phyloP scores from a whole-genome alignment of 2,888 invertebrate genomes.

The Tenthredo livida region DNA sequence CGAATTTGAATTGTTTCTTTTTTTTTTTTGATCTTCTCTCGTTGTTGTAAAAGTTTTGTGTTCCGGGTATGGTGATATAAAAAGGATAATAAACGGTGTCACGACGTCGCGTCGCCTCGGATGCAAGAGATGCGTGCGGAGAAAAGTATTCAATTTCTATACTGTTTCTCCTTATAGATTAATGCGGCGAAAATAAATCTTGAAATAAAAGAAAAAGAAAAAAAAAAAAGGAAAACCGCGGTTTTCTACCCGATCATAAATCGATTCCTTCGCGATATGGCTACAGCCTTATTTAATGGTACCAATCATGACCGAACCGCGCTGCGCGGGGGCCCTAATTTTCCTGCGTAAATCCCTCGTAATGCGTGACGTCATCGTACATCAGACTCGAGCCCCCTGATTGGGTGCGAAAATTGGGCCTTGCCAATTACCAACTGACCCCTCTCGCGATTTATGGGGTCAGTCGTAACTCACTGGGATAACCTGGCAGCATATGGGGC shows the following conservation, averaged over 20 bases:
- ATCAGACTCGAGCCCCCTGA: constrained; percentile 68
- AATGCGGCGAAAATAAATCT: neutral
- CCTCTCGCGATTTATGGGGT: constrained; percentile 73
- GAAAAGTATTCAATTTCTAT: neutral
- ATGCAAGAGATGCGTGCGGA: too few relatives aligned
- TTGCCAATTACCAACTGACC: constrained; percentile 74
- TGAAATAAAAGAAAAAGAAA: neutral
- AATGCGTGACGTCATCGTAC: constrained; percentile 74
- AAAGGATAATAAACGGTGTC: neutral
- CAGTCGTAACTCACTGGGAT: constrained; percentile 71
- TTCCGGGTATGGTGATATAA: neutral
- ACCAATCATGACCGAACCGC: constrained; percentile 23
- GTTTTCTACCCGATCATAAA: constrained; percentile 2
- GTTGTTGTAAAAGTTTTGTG: neutral
- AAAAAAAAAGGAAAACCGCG: neutral
- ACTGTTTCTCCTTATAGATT: neutral
- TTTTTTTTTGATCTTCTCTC: neutral
- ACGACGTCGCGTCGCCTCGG: too few relatives aligned
- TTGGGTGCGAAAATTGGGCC: constrained; percentile 75
- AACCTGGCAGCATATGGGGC: constrained; percentile 55
- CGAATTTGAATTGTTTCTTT: neutral
- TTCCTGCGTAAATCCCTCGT: constrained; percentile 72
- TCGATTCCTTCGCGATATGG: neutral
- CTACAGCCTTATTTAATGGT: constrained; percentile 8
- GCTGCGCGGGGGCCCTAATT: constrained; percentile 65